Evolutionary conservation across 2,113 vertebrate species (phyloP).

Genomic region (Hyperoodon ampullatus): DNA sequence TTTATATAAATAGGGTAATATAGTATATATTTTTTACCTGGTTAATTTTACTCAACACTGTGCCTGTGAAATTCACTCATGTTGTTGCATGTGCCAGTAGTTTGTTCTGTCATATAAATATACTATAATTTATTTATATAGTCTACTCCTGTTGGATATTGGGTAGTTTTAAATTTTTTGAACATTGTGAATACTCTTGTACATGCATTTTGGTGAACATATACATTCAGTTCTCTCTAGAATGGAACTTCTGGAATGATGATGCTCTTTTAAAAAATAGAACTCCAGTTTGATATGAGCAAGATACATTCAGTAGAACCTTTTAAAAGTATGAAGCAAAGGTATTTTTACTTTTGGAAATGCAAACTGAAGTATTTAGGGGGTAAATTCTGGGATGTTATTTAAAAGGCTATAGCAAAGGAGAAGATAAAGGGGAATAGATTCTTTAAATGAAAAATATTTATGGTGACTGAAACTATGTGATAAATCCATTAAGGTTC

Average conservation of each 20-base stretch:
- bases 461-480: neutral
- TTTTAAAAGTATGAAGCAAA: slow-evolving; percentile 26
- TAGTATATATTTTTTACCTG: neutral
- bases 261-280: neutral
- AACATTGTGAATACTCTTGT: neutral
- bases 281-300: neutral
- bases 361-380: neutral
- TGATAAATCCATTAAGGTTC: neutral
- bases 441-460: neutral
- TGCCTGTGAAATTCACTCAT: neutral
- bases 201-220: neutral
- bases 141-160: neutral
- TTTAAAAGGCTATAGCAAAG: slow-evolving; percentile 8
- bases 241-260: neutral
- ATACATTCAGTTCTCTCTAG: neutral
- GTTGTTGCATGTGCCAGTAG: neutral
- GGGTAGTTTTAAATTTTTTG: neutral
- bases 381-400: neutral
- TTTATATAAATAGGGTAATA: neutral
- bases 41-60: neutral
- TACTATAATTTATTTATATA: neutral
- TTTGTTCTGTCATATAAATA: neutral
- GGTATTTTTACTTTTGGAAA: neutral
- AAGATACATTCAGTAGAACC: neutral
- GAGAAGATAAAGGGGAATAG: neutral